Evolutionary conservation across 1,140 invertebrate species (phyloP).

Genomic region (Aplysia californica): DNA sequence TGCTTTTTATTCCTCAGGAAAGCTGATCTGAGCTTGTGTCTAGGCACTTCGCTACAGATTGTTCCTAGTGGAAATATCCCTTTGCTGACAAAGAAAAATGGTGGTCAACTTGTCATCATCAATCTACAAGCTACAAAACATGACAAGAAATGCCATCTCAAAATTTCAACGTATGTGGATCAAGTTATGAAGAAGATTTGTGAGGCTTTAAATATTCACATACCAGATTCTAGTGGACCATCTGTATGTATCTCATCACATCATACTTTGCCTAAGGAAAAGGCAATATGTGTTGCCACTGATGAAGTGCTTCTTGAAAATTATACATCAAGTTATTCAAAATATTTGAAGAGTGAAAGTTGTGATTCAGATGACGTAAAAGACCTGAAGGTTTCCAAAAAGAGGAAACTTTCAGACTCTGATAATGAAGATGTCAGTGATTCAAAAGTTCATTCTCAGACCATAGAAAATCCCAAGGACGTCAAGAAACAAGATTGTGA

Average conservation of each 20-base stretch:
- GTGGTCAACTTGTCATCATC: constrained; percentile 91
- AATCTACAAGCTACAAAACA: constrained; percentile 98
- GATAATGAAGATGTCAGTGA: no score
- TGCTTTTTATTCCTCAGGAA: constrained; percentile 70
- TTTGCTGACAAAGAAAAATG: constrained; percentile 86
- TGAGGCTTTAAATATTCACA: constrained; percentile 46
- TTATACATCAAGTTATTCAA: no score
- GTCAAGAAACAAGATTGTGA: no score
- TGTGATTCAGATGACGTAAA: not conserved
- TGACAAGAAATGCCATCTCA: constrained; percentile 91
- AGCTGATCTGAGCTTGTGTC: constrained; percentile 91
- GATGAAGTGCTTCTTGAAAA: constrained; percentile 26
- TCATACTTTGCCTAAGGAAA: constrained; percentile 43
- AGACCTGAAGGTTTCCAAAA: not conserved
- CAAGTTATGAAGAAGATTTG: constrained; percentile 80
- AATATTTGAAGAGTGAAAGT: no score
- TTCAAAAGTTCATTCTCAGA: no score
- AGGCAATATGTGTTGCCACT: constrained; percentile 32
- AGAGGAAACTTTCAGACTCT: no score
- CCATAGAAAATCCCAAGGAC: no score
- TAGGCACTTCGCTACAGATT: constrained; percentile 98
- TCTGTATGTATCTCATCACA: constrained; percentile 41
- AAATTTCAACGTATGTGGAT: constrained; percentile 92
- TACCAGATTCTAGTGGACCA: constrained; percentile 47
- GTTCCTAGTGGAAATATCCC: constrained; percentile 96